A percentile compares a stretch with the other conserved stretches of the same genome.
These are phyloP conservation scores for Dinocampus coccinellae DNA, from an alignment of 2,888 invertebrate genomes.

Conservation along the genomic window DNA sequence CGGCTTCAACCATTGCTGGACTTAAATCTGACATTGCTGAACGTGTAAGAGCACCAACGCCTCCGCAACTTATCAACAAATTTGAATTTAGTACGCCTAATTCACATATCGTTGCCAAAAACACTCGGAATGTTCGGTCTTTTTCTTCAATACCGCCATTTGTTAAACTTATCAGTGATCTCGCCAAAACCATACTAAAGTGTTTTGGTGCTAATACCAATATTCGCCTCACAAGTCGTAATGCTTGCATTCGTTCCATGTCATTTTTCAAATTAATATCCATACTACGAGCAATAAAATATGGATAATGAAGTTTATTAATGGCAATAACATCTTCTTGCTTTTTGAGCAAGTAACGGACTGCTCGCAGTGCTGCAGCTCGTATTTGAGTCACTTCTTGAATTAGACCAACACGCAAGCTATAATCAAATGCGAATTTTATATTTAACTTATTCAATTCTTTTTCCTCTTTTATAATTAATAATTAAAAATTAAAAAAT, in stretches of 20 bases:
- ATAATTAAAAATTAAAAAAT: too few relatives aligned
- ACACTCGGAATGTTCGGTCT: conserved; percentile 86
- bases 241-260: conserved; percentile 91
- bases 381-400: conserved; percentile 91
- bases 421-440: conserved; percentile 61
- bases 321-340: conserved; percentile 84
- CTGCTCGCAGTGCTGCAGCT: conserved; percentile 88
- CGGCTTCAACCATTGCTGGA: conserved; percentile 90
- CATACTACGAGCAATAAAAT: conserved; percentile 88
- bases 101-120: conserved; percentile 90
- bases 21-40: conserved; percentile 89
- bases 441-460: neutral
- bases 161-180: conserved; percentile 86
- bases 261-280: conserved; percentile 93
- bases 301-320: conserved; percentile 86
- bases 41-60: conserved; percentile 85
- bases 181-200: conserved; percentile 82
- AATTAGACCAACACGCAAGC: conserved; percentile 86
- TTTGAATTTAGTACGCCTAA: conserved; percentile 88
- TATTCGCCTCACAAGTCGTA: conserved; percentile 85
- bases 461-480: conserved; percentile 1
- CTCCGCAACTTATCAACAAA: conserved; percentile 84
- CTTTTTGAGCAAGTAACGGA: conserved; percentile 85
- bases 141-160: conserved; percentile 84
- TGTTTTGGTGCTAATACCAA: conserved; percentile 75